Base-by-base conservation (phyloP, 2,888 invertebrate species). In the Leistus spinibarbis region DNA sequence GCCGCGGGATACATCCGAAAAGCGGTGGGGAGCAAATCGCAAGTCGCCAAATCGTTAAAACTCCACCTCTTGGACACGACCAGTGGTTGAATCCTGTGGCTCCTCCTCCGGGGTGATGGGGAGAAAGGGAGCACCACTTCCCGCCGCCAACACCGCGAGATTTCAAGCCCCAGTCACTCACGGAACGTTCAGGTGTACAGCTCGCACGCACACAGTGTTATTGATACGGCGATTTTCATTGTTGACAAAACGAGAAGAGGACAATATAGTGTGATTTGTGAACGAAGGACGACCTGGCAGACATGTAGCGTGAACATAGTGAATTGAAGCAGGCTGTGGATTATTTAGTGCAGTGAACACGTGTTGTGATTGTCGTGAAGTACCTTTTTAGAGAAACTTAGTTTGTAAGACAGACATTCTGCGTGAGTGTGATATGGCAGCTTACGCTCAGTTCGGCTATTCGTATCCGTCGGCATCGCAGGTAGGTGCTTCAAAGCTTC, bases 401-500 rank as follows among this genome's bases (percentile, higher is more conserved):
- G 69, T 70, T 74, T 69, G 71, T 77, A 57, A 24, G 65, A 76
- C 65, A 24, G 65, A 76, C 65, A 74, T 75, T 65, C 9, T 60
- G 69, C 17, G 73, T 74, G 73, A 62, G 63, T 68, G 78, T 77
- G 79, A 81, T 77, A 90, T 91, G 91, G 90, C 95, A 86, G 94
- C 95, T 83, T 96, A 96, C 88, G 91, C 95, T 85, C 95, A 96
- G 88, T 95, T 95, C 88, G 95, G 95, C 89, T 96, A 95, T 87
- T 91, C 94, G 83, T 95, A 95, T 90, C 94, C 95, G 90, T 91
- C 95, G 90, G 94, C 95, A 85, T 93, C 95, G 83, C 96, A 95
- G 95, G 95, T 96, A 88, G 89, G 90, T 87, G 76, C 74, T 72
- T 76, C 64, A 75, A 54, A 53, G 24, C 24, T 24, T 24, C 24